These are phyloP conservation scores for Orientallactaga sibirica DNA, from an alignment of 2,797 vertebrate genomes.

Conservation along the genomic window DNA sequence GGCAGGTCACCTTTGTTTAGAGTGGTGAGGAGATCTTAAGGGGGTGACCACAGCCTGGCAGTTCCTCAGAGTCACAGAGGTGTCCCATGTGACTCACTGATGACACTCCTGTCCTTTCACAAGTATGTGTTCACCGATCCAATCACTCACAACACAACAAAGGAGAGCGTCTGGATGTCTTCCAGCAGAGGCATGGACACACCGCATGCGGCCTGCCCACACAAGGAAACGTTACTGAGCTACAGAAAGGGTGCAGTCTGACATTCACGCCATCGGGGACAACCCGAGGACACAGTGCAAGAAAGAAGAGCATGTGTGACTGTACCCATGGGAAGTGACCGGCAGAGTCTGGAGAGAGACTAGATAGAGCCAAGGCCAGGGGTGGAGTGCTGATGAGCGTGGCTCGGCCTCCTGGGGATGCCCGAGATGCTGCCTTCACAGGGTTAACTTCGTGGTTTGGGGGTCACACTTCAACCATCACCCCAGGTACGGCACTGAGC, in stretches of 20 bases:
- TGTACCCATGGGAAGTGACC: no score
- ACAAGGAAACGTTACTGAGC: accelerated
- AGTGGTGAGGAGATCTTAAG: not conserved
- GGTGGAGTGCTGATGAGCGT: accelerated
- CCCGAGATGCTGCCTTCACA: not conserved
- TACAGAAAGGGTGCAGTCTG: accelerated
- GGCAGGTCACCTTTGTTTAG: no score
- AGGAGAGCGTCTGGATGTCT: accelerated
- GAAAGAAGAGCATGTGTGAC: no score
- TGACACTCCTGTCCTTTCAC: not conserved
- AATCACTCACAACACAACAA: accelerated
- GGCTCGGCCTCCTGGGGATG: not conserved
- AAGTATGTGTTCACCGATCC: accelerated
- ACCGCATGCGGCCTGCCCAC: accelerated
- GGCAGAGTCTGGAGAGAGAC: no score
- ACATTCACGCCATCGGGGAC: accelerated
- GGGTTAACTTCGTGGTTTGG: accelerated
- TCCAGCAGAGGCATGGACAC: accelerated
- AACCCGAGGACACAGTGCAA: not conserved
- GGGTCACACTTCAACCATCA: not conserved
- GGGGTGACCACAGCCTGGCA: not conserved
- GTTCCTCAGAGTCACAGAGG: not conserved
- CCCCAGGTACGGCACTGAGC: accelerated
- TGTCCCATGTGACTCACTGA: not conserved
- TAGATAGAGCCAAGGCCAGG: not conserved